Conservation (phyloP, 2,888 invertebrate genomes). For the Pandemis corylana region DNA sequence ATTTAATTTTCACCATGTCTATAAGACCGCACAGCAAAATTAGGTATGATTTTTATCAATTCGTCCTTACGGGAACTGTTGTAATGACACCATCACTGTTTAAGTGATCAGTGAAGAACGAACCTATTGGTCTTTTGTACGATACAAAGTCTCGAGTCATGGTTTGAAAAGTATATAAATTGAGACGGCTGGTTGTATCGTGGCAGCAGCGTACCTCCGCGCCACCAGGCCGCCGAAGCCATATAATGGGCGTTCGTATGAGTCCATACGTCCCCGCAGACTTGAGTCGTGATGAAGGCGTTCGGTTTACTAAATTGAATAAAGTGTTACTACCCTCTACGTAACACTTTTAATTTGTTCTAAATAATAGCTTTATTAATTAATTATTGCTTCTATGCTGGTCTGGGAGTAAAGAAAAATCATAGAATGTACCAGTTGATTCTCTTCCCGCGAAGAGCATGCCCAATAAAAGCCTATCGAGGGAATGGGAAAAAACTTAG, state of each 20-base stretch:
- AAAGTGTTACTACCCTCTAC: slow-evolving; percentile 47
- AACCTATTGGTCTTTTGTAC: too few relatives aligned
- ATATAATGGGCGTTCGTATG: slow-evolving; percentile 52
- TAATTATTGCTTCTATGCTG: neutral
- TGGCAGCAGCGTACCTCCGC: slow-evolving; percentile 42
- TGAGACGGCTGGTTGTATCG: neutral
- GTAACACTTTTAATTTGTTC: slow-evolving; percentile 25
- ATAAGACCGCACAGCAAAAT: too few relatives aligned
- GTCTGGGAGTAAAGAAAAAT: too few relatives aligned
- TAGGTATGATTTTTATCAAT: too few relatives aligned
- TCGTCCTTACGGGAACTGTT: too few relatives aligned
- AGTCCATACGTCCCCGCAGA: slow-evolving; percentile 48
- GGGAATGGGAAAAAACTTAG: too few relatives aligned
- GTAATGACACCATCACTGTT: too few relatives aligned
- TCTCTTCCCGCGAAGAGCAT: too few relatives aligned
- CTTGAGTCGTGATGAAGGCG: slow-evolving; percentile 50
- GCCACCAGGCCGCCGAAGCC: slow-evolving; percentile 48
- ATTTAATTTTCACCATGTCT: too few relatives aligned
- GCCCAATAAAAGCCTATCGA: too few relatives aligned
- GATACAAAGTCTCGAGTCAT: neutral
- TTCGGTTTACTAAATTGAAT: slow-evolving; percentile 51
- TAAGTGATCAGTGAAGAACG: too few relatives aligned
- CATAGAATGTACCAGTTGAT: too few relatives aligned
- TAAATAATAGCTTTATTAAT: slow-evolving; percentile 12
- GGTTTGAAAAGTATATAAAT: neutral